Evolutionary conservation across 2,888 invertebrate genomes (phyloP).

Genomic region (Tubulanus polymorphus): DNA sequence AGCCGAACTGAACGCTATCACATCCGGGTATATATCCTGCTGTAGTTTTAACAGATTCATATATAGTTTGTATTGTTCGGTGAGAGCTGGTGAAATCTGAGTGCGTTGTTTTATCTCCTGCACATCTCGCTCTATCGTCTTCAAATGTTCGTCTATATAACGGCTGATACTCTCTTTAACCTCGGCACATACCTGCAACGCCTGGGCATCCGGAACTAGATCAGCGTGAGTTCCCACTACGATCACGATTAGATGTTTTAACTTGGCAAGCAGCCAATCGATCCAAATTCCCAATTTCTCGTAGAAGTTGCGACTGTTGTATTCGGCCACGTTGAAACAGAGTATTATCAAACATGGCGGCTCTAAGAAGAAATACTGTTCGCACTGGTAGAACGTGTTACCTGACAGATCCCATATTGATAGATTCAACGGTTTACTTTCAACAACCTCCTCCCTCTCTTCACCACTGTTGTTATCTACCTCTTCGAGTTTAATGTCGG

Average conservation of each 20-base stretch:
- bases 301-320: conserved; percentile 33
- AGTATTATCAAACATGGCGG: conserved; percentile 40
- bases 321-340: conserved; percentile 45
- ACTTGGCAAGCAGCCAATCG: conserved; percentile 46
- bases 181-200: conserved; percentile 22
- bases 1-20: conserved; percentile 38
- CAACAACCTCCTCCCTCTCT: conserved; percentile 17
- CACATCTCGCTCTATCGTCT: conserved; percentile 34
- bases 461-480: too few species aligned
- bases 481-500: too few species aligned
- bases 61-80: conserved; percentile 43
- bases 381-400: conserved; percentile 37
- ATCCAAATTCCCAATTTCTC: conserved; percentile 45
- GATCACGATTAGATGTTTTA: conserved; percentile 40
- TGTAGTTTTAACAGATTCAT: conserved; percentile 38
- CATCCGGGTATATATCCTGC: conserved; percentile 32
- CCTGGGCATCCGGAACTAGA: conserved; percentile 23
- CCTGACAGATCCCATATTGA: conserved; percentile 49
- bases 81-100: conserved; percentile 43
- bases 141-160: conserved; percentile 27
- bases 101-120: conserved; percentile 36
- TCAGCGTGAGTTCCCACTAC: conserved; percentile 48
- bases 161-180: conserved; percentile 25
- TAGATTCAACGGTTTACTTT: conserved; percentile 27
- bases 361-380: conserved; percentile 42